phyloP scores from a whole-genome alignment of 1,140 invertebrate genomes.

The Druon quercuslanigerum region DNA sequence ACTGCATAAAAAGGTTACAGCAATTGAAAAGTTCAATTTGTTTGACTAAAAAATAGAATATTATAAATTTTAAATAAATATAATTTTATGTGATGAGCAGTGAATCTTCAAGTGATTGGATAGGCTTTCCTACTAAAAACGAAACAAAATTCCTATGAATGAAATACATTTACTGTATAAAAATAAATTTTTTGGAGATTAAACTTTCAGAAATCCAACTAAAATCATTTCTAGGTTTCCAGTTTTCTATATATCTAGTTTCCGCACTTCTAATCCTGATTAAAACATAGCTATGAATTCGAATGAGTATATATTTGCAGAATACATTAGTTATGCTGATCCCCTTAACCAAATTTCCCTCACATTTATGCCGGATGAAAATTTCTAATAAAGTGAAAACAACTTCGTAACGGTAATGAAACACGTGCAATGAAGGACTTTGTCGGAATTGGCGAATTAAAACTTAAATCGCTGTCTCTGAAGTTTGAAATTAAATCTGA shows the following conservation, averaged over 20 bases:
- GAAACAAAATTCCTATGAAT: too few species aligned
- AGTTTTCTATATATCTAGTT: conserved; percentile 12
- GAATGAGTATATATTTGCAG: conserved; percentile 3
- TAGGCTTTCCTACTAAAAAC: too few species aligned
- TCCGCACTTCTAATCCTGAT: conserved; percentile 13
- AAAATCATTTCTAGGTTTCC: too few species aligned
- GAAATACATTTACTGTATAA: too few species aligned
- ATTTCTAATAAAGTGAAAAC: conserved; percentile 17
- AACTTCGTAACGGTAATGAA: not conserved
- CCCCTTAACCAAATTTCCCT: conserved; percentile 23
- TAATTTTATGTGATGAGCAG: too few species aligned
- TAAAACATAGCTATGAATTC: conserved; percentile 28
- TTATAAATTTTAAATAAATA: too few species aligned
- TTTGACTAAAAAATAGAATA: too few species aligned
- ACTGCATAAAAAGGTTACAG: too few species aligned
- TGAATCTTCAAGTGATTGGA: too few species aligned
- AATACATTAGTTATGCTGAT: conserved; percentile 25
- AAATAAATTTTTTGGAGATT: too few species aligned
- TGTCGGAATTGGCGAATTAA: conserved; percentile 5
- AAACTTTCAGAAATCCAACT: too few species aligned
- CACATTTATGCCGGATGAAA: not conserved
- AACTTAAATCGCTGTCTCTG: not conserved
- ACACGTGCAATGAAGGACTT: not conserved
- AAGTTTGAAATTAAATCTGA: conserved; percentile 9
- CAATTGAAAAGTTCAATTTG: too few species aligned